phyloP scores from a whole-genome alignment of 2,888 invertebrate species.

The Mycalesis mineus region DNA sequence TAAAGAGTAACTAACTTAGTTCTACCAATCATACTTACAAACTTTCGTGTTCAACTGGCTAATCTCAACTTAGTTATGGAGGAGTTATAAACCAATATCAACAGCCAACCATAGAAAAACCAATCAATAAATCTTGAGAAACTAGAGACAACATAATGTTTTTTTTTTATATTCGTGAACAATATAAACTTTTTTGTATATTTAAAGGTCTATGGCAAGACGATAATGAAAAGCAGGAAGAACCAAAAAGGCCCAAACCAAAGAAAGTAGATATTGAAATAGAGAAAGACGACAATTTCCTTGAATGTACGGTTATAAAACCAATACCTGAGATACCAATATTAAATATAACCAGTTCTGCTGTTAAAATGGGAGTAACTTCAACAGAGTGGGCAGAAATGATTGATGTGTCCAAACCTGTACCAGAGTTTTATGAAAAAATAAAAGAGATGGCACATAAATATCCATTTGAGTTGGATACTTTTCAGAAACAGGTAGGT shows the following conservation, averaged over 20 bases:
- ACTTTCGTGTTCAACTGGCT: too few relatives aligned
- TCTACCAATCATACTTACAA: too few relatives aligned
- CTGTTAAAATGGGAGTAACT: constrained; percentile 58
- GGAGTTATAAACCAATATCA: too few relatives aligned
- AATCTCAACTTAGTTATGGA: too few relatives aligned
- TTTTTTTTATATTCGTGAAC: too few relatives aligned
- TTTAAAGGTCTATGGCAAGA: constrained; percentile 66
- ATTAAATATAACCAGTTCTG: constrained; percentile 81
- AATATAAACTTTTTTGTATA: too few relatives aligned
- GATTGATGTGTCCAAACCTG: constrained; percentile 88
- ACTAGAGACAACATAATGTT: too few relatives aligned
- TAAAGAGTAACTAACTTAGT: too few relatives aligned
- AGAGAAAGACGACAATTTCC: constrained; percentile 53
- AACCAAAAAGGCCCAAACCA: constrained; percentile 37
- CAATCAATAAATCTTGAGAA: too few relatives aligned
- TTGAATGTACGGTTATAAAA: constrained; percentile 57
- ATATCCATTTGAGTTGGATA: constrained; percentile 95
- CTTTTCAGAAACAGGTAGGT: constrained; percentile 95
- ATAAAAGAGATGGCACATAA: constrained; percentile 90
- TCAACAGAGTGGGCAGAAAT: constrained; percentile 92
- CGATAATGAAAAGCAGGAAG: constrained; percentile 49
- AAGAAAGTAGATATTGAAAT: constrained; percentile 34
- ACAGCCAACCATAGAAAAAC: too few relatives aligned
- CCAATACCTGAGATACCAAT: constrained; percentile 79
- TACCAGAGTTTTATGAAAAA: constrained; percentile 87